Percentiles rank a stretch among this genome's conserved stretches.
Conservation (phyloP, 35 echinoderm and acorn worm species). For the Ophioderma brevispina region DNA sequence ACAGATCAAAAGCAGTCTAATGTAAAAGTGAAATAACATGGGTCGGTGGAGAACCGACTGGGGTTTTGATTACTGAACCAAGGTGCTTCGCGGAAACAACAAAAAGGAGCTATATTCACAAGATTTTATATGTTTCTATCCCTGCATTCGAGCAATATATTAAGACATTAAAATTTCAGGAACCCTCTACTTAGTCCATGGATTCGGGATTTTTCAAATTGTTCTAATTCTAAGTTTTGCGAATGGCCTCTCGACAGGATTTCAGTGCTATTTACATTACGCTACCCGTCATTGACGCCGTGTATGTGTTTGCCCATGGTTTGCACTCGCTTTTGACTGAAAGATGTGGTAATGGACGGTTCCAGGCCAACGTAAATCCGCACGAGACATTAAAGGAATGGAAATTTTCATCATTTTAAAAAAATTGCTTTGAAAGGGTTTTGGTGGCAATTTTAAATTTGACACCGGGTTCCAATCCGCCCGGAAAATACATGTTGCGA, state of each 20-base stretch:
- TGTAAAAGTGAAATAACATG: not conserved
- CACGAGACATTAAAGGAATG: no score
- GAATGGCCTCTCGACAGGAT: not conserved
- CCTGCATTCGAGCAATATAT: no score
- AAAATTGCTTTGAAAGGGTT: no score
- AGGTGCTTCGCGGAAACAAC: not conserved
- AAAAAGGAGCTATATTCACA: slow-evolving; percentile 24
- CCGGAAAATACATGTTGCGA: slow-evolving; percentile 41
- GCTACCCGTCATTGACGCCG: slow-evolving; percentile 32
- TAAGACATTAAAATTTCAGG: no score
- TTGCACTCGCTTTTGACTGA: not conserved
- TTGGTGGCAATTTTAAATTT: slow-evolving; percentile 16
- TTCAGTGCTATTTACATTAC: not conserved
- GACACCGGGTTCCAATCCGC: slow-evolving; percentile 15
- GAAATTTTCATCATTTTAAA: no score
- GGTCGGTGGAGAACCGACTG: slow-evolving; percentile 42
- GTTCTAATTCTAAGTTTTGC: no score
- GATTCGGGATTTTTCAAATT: no score
- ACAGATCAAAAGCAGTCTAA: not conserved
- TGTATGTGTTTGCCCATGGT: slow-evolving; percentile 29
- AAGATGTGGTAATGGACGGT: not conserved
- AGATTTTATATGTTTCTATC: slow-evolving; percentile 28
- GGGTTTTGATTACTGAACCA: slow-evolving; percentile 23
- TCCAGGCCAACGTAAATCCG: no score
- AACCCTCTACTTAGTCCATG: no score